Evolutionary conservation across 2,113 vertebrate genomes (phyloP).

Genomic region (Pogona vitticeps): DNA sequence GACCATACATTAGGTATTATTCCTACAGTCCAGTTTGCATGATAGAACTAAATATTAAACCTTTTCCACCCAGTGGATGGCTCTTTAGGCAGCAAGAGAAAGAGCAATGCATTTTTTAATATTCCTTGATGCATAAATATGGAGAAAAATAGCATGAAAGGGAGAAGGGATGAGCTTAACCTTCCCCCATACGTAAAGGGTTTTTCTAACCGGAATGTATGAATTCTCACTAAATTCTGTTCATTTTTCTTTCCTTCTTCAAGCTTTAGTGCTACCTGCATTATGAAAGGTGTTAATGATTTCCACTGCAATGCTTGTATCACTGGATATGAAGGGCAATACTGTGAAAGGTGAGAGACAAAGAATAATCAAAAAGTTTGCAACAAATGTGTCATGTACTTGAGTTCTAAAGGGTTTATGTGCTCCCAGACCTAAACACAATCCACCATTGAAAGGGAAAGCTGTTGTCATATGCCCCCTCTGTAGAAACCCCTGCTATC

Average conservation of each 20-base stretch:
- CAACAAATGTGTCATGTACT: accelerated
- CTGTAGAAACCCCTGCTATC: no score
- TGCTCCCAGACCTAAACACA: background rate
- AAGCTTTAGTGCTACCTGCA: constrained; percentile 92
- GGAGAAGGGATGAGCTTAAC: background rate
- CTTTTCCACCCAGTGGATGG: no score
- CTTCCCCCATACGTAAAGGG: background rate
- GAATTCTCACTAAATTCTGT: background rate
- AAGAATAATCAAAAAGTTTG: background rate
- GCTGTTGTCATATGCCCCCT: no score
- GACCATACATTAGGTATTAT: background rate
- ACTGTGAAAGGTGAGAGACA: constrained; percentile 87
- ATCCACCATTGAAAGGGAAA: no score
- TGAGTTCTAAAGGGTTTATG: background rate
- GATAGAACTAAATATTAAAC: background rate
- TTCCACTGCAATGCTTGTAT: constrained; percentile 87
- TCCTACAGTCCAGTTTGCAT: no score
- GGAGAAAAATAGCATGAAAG: background rate
- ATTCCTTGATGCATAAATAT: background rate
- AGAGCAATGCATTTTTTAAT: background rate
- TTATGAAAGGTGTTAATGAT: constrained; percentile 77
- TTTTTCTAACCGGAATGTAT: background rate
- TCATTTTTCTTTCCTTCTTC: constrained; percentile 47
- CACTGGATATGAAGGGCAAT: constrained; percentile 87
- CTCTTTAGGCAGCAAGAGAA: background rate